Conservation (phyloP, 2,797 vertebrate genomes). For the Helarctos malayanus region DNA sequence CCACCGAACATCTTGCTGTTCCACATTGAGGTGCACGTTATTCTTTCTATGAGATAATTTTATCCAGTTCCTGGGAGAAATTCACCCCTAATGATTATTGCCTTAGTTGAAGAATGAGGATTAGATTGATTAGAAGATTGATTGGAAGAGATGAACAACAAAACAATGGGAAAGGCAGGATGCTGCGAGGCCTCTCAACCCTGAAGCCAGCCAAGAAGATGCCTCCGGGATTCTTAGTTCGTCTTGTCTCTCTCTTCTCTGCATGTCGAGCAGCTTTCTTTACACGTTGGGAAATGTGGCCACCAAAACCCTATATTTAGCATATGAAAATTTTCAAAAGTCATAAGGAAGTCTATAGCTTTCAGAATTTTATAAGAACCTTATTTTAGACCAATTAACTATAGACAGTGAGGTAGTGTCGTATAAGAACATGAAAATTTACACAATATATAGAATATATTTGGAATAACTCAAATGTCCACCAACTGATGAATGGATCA, state of each 20-base stretch:
- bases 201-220: not conserved
- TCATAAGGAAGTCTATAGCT: not conserved
- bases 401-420: not conserved
- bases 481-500: not conserved
- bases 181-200: accelerated
- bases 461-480: not conserved
- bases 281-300: not conserved
- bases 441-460: not conserved
- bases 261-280: not conserved
- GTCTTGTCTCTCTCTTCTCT: not conserved
- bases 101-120: not conserved
- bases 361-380: not conserved
- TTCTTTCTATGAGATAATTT: not conserved
- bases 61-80: not conserved
- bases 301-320: not conserved
- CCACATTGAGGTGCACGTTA: not conserved
- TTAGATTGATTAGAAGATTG: not conserved
- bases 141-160: not conserved
- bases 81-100: not conserved
- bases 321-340: not conserved
- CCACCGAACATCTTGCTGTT: not conserved
- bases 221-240: not conserved
- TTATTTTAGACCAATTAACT: not conserved
- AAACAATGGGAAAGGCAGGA: not conserved
- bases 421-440: not conserved